A percentile compares a stretch with the other conserved stretches of the same genome.
Evolutionary conservation across 1,140 invertebrate genomes (phyloP).

Genomic region (Planococcus citri): DNA sequence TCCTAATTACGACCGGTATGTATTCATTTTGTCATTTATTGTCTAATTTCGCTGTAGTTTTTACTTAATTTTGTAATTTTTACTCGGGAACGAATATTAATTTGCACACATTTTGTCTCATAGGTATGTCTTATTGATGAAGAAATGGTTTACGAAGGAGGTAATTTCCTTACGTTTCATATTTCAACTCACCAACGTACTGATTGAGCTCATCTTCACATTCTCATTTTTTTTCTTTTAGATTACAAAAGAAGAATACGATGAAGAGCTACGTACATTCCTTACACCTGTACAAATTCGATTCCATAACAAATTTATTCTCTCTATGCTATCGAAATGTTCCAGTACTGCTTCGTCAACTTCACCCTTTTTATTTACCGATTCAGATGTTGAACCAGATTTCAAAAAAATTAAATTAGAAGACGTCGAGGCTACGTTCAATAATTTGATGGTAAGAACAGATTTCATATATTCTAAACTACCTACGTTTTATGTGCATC

Average conservation of each 20-base stretch:
- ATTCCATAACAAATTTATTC: conserved; percentile 69
- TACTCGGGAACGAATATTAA: not conserved
- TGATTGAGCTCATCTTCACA: not conserved
- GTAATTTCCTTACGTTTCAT: too few species aligned
- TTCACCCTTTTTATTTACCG: conserved; percentile 32
- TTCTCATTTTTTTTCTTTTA: conserved; percentile 28
- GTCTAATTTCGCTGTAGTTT: not conserved
- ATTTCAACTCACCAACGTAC: not conserved
- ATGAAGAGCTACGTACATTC: conserved; percentile 54
- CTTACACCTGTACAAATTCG: conserved; percentile 55
- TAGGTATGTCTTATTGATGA: conserved; percentile 1
- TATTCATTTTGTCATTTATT: not conserved
- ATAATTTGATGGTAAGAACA: conserved; percentile 31
- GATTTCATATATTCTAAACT: not conserved
- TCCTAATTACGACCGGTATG: not conserved
- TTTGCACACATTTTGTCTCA: not conserved
- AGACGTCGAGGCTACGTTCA: conserved; percentile 51
- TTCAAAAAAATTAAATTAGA: conserved; percentile 30
- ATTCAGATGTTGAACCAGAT: conserved; percentile 21
- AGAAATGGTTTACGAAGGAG: conserved; percentile 1
- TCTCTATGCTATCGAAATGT: conserved; percentile 66
- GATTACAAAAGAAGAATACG: conserved; percentile 66
- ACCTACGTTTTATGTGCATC: not conserved
- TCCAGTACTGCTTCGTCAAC: conserved; percentile 47
- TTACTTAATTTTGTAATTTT: not conserved